phyloP scores from a whole-genome alignment of 1,140 invertebrate genomes.

The Brachionus paranguensis region DNA sequence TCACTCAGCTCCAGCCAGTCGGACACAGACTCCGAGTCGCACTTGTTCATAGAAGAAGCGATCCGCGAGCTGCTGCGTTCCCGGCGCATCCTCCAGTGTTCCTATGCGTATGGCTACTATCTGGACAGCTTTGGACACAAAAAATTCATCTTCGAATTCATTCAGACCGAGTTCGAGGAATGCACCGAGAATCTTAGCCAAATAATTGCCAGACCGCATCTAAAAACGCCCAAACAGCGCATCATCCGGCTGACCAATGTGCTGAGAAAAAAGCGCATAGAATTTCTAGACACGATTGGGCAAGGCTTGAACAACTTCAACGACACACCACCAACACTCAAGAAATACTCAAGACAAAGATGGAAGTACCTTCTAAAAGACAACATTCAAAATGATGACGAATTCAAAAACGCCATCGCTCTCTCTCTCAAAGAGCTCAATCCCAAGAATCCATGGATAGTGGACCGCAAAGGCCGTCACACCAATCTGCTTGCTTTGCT shows the following conservation, averaged over 20 bases:
- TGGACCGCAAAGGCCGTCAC: conserved; percentile 59
- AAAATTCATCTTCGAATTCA: conserved; percentile 66
- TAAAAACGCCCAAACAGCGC: conserved; percentile 61
- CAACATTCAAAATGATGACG: conserved; percentile 35
- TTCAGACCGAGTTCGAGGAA: conserved; percentile 67
- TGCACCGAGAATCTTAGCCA: conserved; percentile 64
- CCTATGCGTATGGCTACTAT: conserved; percentile 67
- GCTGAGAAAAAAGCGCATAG: conserved; percentile 62
- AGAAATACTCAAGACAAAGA: conserved; percentile 48
- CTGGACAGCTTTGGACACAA: conserved; percentile 64
- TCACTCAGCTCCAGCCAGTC: background rate
- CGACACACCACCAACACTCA: conserved; percentile 61
- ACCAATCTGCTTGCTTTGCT: conserved; percentile 59
- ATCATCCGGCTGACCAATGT: conserved; percentile 63
- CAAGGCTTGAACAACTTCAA: conserved; percentile 64
- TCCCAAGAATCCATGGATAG: conserved; percentile 60
- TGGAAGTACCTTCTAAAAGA: conserved; percentile 40
- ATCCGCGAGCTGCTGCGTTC: conserved; percentile 64
- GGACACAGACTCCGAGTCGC: conserved; percentile 41
- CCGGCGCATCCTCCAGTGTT: conserved; percentile 63
- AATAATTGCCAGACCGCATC: conserved; percentile 64
- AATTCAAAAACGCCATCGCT: conserved; percentile 55
- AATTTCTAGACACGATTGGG: conserved; percentile 64
- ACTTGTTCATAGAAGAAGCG: conserved; percentile 64
- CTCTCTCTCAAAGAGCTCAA: conserved; percentile 58